Evolutionary conservation across 2,797 vertebrate genomes (phyloP).

Genomic region (Gambusia yucatana): DNA sequence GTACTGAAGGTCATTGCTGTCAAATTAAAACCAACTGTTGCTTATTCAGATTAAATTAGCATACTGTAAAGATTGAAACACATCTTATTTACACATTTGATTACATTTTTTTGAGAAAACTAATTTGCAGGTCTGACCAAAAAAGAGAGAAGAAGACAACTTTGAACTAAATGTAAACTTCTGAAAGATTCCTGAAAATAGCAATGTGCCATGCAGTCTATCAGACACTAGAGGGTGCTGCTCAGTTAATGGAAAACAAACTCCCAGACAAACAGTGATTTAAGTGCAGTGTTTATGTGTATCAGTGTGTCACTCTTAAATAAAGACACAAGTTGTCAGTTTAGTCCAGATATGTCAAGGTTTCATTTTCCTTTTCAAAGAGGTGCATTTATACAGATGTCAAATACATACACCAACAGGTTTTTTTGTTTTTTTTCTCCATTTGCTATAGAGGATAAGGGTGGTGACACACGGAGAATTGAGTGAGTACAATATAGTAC

Average conservation of each 20-base stretch:
- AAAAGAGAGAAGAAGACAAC: neutral
- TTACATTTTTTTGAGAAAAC: no score
- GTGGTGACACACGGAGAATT: slow-evolving; percentile 72
- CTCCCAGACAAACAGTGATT: neutral
- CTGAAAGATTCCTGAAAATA: no score
- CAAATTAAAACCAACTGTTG: neutral
- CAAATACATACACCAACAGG: slow-evolving; percentile 81
- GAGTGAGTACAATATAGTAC: slow-evolving; percentile 76
- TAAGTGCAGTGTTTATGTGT: neutral
- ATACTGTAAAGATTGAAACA: neutral
- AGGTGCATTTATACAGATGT: slow-evolving; percentile 82
- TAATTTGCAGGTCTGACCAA: no score
- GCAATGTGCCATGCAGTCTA: neutral
- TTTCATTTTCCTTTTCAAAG: slow-evolving; percentile 81
- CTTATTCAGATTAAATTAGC: neutral
- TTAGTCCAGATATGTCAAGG: slow-evolving; percentile 82
- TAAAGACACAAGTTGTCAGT: slow-evolving; percentile 60
- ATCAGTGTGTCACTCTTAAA: slow-evolving; percentile 37
- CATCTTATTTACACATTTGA: neutral
- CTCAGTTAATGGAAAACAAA: neutral
- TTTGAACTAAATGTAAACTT: neutral
- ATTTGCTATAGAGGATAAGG: slow-evolving; percentile 72
- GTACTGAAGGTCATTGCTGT: neutral
- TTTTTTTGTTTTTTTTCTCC: slow-evolving; percentile 60
- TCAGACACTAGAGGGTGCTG: slow-evolving; percentile 54